Evolutionary conservation across 2,113 vertebrate genomes (phyloP).

Genomic region (Gymnocephalus cernua): DNA sequence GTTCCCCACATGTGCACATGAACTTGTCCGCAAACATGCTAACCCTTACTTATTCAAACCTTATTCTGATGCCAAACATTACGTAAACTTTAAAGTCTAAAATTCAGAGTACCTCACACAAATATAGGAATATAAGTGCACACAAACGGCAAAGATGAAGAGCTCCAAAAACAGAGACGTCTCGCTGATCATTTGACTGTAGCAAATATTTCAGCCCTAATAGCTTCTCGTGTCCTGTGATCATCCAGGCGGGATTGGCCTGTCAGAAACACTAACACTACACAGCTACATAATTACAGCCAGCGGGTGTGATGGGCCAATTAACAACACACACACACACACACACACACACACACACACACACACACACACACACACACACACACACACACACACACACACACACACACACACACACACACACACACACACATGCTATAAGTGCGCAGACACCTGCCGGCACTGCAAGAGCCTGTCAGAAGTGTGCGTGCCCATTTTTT

Average conservation of each 20-base stretch:
- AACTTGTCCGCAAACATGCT: neutral
- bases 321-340: constrained; percentile 37
- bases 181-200: neutral
- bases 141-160: neutral
- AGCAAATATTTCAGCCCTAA: neutral
- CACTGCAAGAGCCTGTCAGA: neutral
- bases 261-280: constrained; percentile 9
- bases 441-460: constrained; percentile 6
- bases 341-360: too few relatives aligned
- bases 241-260: neutral
- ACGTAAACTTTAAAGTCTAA: neutral
- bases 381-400: too few relatives aligned
- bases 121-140: neutral
- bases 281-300: constrained; percentile 35
- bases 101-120: neutral
- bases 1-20: neutral
- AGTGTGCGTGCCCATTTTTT: neutral
- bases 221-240: neutral
- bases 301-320: constrained; percentile 42
- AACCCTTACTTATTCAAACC: neutral
- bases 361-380: too few relatives aligned
- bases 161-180: neutral
- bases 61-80: neutral
- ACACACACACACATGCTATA: constrained; percentile 8
- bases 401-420: neutral